These are phyloP conservation scores for Drosophila sordidapex DNA, from an alignment of 2,888 invertebrate species.

Conservation along the genomic window DNA sequence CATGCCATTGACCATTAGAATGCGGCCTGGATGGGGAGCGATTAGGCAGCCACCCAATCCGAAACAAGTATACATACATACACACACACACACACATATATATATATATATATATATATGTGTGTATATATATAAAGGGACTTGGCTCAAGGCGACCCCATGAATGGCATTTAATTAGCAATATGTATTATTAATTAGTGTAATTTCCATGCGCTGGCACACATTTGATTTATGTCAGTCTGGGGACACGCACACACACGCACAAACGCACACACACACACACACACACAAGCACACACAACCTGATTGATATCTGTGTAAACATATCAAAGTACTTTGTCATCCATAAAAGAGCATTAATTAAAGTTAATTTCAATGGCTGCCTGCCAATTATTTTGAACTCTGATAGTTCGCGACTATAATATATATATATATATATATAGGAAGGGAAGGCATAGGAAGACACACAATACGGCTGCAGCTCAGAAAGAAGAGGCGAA, in stretches of 20 bases:
- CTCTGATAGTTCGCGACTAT: neutral
- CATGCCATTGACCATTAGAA: constrained; percentile 51
- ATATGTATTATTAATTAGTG: constrained; percentile 66
- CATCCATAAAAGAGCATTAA: neutral
- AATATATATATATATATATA: neutral
- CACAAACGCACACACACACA: constrained; percentile 1
- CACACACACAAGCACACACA: neutral
- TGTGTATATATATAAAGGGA: neutral
- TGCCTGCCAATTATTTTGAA: neutral
- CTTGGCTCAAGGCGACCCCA: constrained; percentile 17
- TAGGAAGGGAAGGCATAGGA: no score
- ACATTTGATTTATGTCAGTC: constrained; percentile 58
- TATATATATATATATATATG: neutral
- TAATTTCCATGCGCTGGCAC: constrained; percentile 47
- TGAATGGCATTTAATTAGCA: constrained; percentile 68
- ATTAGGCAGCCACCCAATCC: constrained; percentile 36
- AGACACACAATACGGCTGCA: no score
- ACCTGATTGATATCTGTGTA: constrained; percentile 16
- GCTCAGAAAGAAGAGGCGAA: no score
- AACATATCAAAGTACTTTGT: neutral
- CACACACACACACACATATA: neutral
- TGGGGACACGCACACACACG: neutral
- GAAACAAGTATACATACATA: neutral
- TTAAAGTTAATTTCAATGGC: neutral
- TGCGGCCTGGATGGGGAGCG: constrained; percentile 38